These are phyloP conservation scores for Gallinago paraguaiae DNA, from an alignment of 2,113 vertebrate genomes.

Conservation along the genomic window DNA sequence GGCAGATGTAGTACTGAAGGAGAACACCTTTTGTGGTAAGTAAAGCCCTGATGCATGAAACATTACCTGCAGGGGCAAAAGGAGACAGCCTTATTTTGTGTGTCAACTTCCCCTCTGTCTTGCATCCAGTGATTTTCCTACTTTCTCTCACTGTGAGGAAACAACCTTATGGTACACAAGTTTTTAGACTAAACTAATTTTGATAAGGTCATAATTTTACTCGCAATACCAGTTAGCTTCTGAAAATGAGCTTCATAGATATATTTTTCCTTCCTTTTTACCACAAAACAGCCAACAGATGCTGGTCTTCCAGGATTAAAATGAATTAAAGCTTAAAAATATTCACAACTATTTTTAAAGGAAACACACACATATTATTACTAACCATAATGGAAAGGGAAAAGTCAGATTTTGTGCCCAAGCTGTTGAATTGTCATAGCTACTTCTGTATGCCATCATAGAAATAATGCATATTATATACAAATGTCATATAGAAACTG, in stretches of 20 bases:
- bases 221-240: background rate
- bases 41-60: background rate
- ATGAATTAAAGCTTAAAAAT: background rate
- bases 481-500: background rate
- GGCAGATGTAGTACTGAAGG: slow-evolving; percentile 56
- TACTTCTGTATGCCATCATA: background rate
- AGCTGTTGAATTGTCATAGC: background rate
- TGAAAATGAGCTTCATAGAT: background rate
- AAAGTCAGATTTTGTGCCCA: background rate
- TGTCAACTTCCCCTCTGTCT: background rate
- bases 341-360: background rate
- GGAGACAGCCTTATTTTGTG: background rate
- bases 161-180: background rate
- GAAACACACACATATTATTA: background rate
- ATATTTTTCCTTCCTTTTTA: background rate
- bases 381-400: background rate
- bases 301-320: background rate
- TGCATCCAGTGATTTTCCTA: background rate
- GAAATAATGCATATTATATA: background rate
- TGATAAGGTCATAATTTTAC: background rate
- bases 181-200: background rate
- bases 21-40: slow-evolving; percentile 13
- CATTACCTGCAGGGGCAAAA: background rate
- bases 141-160: background rate
- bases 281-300: background rate